phyloP scores from a whole-genome alignment of 2,888 invertebrate species.

The Aleiodes alternator region DNA sequence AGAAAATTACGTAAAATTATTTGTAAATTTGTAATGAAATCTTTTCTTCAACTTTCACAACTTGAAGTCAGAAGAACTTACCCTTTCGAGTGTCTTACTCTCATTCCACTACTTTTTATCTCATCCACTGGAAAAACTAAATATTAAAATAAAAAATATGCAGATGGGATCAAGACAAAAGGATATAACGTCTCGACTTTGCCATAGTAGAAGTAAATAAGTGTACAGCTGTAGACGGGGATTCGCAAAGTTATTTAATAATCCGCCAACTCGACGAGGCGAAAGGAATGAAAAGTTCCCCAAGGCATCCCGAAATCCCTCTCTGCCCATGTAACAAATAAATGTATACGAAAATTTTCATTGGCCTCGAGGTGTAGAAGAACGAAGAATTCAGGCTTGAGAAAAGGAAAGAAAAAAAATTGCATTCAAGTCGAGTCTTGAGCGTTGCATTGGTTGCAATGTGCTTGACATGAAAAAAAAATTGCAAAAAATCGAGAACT shows the following conservation, averaged over 20 bases:
- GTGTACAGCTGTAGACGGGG: slow-evolving; percentile 52
- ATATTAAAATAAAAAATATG: slow-evolving; percentile 9
- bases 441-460: not conserved
- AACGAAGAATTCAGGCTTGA: not conserved
- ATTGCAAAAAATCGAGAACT: not conserved
- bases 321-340: slow-evolving; percentile 46
- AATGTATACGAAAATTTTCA: slow-evolving; percentile 49
- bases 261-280: slow-evolving; percentile 51
- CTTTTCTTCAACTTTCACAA: not conserved
- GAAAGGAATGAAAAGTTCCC: slow-evolving; percentile 44
- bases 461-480: slow-evolving; percentile 5
- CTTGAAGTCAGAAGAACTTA: not conserved
- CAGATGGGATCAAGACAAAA: slow-evolving; percentile 35
- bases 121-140: slow-evolving; percentile 11
- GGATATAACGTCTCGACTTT: slow-evolving; percentile 49
- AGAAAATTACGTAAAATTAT: no score
- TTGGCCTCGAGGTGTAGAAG: slow-evolving; percentile 23
- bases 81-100: no score
- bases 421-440: not conserved
- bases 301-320: slow-evolving; percentile 44
- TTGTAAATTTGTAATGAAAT: not conserved
- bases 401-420: slow-evolving; percentile 27
- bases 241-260: slow-evolving; percentile 57
- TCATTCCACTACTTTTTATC: not conserved
- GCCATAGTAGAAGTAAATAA: slow-evolving; percentile 48